These are phyloP conservation scores for Coenonympha glycerion DNA, from an alignment of 2,888 invertebrate genomes.

Conservation along the genomic window DNA sequence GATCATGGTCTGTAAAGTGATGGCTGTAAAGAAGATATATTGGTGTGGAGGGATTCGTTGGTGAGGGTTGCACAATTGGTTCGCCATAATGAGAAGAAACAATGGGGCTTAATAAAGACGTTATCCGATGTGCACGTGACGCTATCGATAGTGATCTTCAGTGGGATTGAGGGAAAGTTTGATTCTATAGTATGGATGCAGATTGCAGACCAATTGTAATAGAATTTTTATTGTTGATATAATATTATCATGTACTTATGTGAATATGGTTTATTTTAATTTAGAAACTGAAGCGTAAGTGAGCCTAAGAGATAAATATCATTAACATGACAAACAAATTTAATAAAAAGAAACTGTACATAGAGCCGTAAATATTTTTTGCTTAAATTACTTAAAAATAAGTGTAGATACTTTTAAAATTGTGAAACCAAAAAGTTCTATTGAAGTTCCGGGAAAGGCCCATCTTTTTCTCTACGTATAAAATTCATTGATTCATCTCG, in stretches of 20 bases:
- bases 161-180: constrained; percentile 14
- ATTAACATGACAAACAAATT: too few relatives aligned
- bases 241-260: not conserved
- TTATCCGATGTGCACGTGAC: constrained; percentile 39
- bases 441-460: too few relatives aligned
- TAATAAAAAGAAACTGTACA: too few relatives aligned
- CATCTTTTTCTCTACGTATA: too few relatives aligned
- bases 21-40: constrained; percentile 15
- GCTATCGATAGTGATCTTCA: constrained; percentile 29
- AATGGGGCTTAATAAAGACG: constrained; percentile 70
- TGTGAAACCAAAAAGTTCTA: too few relatives aligned
- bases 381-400: too few relatives aligned
- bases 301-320: too few relatives aligned
- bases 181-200: constrained; percentile 2
- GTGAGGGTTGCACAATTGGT: constrained; percentile 48
- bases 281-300: too few relatives aligned
- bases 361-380: too few relatives aligned
- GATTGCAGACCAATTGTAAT: not conserved
- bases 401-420: too few relatives aligned
- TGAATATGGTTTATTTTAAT: not conserved
- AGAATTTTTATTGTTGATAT: not conserved
- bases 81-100: constrained; percentile 68
- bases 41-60: constrained; percentile 6
- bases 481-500: too few relatives aligned
- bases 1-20: constrained; percentile 10